Conservation (phyloP, 2,888 invertebrate genomes). For the Chrysodeixis includens region DNA sequence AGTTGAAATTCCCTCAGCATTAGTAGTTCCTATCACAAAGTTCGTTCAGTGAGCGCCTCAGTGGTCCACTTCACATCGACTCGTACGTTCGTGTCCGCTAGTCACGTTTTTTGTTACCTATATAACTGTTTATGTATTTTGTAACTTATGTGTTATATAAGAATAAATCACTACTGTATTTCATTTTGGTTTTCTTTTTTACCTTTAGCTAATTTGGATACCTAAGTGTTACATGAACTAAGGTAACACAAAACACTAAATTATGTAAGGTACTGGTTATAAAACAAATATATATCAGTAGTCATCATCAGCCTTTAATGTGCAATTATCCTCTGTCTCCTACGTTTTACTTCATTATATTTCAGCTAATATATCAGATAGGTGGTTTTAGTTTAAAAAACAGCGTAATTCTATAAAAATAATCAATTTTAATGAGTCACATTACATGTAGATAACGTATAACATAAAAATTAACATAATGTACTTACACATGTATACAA, state of each 20-base stretch:
- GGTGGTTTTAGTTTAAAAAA: slow-evolving; percentile 12
- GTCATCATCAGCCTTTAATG: background rate
- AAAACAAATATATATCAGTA: no score
- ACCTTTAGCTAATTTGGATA: slow-evolving; percentile 32
- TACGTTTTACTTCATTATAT: no score
- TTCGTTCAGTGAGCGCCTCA: slow-evolving; percentile 29
- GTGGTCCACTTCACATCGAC: slow-evolving; percentile 50
- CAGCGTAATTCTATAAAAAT: slow-evolving; percentile 54
- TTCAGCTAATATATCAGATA: no score
- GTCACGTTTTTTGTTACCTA: slow-evolving; percentile 89
- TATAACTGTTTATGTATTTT: slow-evolving; percentile 86
- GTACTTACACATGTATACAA: slow-evolving; percentile 45
- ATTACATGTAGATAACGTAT: slow-evolving; percentile 51
- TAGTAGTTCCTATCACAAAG: background rate
- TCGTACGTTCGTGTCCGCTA: slow-evolving; percentile 78
- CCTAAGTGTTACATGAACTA: no score
- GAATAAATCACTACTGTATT: slow-evolving; percentile 86
- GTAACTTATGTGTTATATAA: slow-evolving; percentile 86
- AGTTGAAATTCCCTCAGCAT: background rate
- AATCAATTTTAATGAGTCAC: slow-evolving; percentile 68
- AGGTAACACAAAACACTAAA: no score
- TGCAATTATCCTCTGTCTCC: background rate
- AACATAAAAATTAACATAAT: slow-evolving; percentile 66
- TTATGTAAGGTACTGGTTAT: no score
- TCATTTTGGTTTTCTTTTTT: slow-evolving; percentile 60